Conservation (phyloP, 1,140 invertebrate species). For the Zaprionus inermis region DNA sequence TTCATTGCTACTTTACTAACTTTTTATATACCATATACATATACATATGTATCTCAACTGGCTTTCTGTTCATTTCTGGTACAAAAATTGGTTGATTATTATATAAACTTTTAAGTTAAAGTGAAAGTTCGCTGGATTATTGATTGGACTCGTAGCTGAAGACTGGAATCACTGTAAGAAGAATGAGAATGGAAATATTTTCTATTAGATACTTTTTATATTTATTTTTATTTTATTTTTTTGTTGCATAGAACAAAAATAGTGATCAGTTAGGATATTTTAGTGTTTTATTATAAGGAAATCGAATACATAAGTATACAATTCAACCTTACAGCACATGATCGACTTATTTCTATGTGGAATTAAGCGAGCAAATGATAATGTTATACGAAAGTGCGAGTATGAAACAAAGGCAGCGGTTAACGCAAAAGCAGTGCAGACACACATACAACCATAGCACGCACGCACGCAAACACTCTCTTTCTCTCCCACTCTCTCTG, state of each 20-base stretch:
- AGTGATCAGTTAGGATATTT: constrained; percentile 8
- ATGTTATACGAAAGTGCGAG: constrained; percentile 39
- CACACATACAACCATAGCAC: constrained; percentile 40
- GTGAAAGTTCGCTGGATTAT: constrained; percentile 60
- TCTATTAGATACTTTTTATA: constrained; percentile 28
- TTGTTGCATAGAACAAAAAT: not conserved
- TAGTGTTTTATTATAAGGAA: not conserved
- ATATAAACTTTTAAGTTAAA: constrained; percentile 40
- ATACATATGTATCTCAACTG: constrained; percentile 26
- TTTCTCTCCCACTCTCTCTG: constrained; percentile 5
- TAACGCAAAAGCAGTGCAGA: constrained; percentile 69
- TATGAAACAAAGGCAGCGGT: constrained; percentile 69
- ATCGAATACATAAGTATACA: constrained; percentile 20
- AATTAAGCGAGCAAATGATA: constrained; percentile 62
- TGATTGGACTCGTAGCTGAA: constrained; percentile 66
- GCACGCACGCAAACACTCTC: constrained; percentile 29
- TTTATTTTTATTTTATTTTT: constrained; percentile 7
- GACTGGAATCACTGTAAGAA: constrained; percentile 69
- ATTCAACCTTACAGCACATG: constrained; percentile 58
- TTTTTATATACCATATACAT: constrained; percentile 18
- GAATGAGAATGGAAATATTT: constrained; percentile 22
- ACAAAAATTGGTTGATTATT: constrained; percentile 64
- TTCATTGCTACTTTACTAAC: constrained; percentile 35
- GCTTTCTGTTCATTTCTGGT: constrained; percentile 47
- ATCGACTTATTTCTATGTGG: constrained; percentile 48